A percentile compares a stretch with the other conserved stretches of the same genome.
These are phyloP conservation scores for Brenthis ino DNA, from an alignment of 2,888 invertebrate genomes.

Conservation along the genomic window DNA sequence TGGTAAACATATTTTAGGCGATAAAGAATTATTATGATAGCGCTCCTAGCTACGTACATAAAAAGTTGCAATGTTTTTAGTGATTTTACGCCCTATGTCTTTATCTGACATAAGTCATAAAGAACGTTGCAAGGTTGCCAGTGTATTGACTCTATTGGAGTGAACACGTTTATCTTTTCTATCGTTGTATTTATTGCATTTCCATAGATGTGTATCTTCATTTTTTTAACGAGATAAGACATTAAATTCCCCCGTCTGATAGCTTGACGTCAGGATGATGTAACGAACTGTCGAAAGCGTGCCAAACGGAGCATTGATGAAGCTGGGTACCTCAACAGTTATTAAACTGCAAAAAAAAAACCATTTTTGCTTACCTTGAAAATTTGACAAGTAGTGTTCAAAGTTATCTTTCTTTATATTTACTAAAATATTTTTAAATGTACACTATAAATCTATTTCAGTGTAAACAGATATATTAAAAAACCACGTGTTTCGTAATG, in stretches of 20 bases:
- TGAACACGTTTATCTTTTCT: conserved; percentile 75
- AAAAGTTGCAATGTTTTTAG: conserved; percentile 71
- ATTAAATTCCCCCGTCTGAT: conserved; percentile 60
- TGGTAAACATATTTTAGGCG: conserved; percentile 1
- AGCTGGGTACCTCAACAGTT: conserved; percentile 23
- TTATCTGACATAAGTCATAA: conserved; percentile 77
- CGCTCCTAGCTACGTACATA: conserved; percentile 32
- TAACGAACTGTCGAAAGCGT: conserved; percentile 64
- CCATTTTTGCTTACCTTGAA: conserved; percentile 13
- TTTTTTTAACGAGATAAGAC: conserved; percentile 53
- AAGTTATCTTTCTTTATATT: background rate
- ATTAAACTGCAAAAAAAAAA: conserved; percentile 6
- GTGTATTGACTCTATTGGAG: conserved; percentile 79
- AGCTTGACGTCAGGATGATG: conserved; percentile 74
- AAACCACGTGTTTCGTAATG: no score
- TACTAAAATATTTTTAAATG: background rate
- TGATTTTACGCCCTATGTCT: conserved; percentile 76
- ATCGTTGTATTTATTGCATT: conserved; percentile 60
- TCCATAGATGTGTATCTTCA: conserved; percentile 49
- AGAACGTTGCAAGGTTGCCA: conserved; percentile 80
- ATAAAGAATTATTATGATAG: conserved; percentile 4
- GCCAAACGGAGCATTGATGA: conserved; percentile 57
- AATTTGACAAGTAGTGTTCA: background rate
- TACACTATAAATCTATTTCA: no score
- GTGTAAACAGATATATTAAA: no score